Evolutionary conservation across 2,888 invertebrate species (phyloP).

Genomic region (Keiferia lycopersicella): DNA sequence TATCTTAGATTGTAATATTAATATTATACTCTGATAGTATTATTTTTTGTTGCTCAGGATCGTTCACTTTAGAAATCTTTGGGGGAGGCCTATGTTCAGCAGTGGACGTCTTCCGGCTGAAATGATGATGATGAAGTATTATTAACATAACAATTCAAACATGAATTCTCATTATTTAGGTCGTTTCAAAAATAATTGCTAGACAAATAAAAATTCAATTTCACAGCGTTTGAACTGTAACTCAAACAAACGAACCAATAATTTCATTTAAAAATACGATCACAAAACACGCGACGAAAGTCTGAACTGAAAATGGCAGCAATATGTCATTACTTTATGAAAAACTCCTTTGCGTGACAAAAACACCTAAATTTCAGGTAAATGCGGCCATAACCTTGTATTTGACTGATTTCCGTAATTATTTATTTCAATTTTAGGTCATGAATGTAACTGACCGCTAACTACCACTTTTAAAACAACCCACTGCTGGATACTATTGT

Average conservation of each 20-base stretch:
- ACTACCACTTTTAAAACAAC: not conserved
- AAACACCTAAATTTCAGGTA: not conserved
- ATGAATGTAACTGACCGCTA: not conserved
- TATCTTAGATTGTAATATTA: too few relatives aligned
- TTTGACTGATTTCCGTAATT: not conserved
- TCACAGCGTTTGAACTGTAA: not conserved
- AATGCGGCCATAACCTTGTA: not conserved
- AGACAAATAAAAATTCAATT: not conserved
- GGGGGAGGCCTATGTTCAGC: too few relatives aligned
- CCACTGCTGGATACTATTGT: too few relatives aligned
- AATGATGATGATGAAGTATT: too few relatives aligned
- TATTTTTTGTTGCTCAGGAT: too few relatives aligned
- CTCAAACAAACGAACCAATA: not conserved
- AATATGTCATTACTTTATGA: not conserved
- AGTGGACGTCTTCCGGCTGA: too few relatives aligned
- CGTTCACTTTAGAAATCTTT: too few relatives aligned
- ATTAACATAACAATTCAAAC: too few relatives aligned
- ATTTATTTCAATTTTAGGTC: not conserved
- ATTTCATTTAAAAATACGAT: not conserved
- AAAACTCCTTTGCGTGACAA: not conserved
- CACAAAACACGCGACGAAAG: conserved; percentile 3
- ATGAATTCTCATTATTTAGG: too few relatives aligned
- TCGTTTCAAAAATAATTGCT: too few relatives aligned
- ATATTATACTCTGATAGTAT: too few relatives aligned
- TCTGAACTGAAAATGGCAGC: conserved; percentile 1